Base-by-base conservation (phyloP, 1,140 invertebrate species). In the Drosophila teissieri region DNA sequence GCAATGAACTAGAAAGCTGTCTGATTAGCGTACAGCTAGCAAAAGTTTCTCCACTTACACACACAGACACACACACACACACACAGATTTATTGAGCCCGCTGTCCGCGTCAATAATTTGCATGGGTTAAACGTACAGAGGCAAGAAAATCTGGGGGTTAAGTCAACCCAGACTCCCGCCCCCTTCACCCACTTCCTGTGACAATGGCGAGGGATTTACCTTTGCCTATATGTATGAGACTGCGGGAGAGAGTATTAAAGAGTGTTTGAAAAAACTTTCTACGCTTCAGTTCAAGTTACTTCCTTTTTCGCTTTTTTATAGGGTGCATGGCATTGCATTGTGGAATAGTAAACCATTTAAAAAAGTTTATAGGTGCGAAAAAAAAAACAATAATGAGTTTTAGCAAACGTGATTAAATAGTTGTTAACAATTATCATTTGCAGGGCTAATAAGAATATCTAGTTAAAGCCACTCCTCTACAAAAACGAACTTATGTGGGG, bases 1-100 rank as follows among this genome's bases (percentile, higher is more conserved):
- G 84, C 83, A 88, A 88, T 88, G 83, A 88, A 88, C 83, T 88
- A 88, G 83, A 88, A 88, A 88, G 84, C 84, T 88, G 83, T 83
- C 83, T 88, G 83, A 88, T 88, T 88, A 88, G 83, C 83, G 83
- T 81, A 49, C 69, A 68, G 75, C 80, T 72, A 78, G 65, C 36
- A 67, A 88, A 88, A 88, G 67, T 88, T 86, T 78, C 75, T 68
- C 62, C 69, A 78, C 73, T 37, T 22, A 55, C 65, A 55, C 57
- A 73, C 39, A 62, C 53, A 62, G 48, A 44, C 52, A 60, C 69
- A 46, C 39, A 55, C 24, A 65, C 40, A 60, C 39, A 60, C 19
- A 63, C 49, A 60, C 55, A 76, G 83, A 86, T 86, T 86, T 86
- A 86, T 86, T 88, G 83, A 78, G 62, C 70, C 67, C 70, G 58